A percentile compares a stretch with the other conserved stretches of the same genome.
Evolutionary conservation across 2,113 vertebrate genomes (phyloP).

Genomic region (Nansenia antarctica): DNA sequence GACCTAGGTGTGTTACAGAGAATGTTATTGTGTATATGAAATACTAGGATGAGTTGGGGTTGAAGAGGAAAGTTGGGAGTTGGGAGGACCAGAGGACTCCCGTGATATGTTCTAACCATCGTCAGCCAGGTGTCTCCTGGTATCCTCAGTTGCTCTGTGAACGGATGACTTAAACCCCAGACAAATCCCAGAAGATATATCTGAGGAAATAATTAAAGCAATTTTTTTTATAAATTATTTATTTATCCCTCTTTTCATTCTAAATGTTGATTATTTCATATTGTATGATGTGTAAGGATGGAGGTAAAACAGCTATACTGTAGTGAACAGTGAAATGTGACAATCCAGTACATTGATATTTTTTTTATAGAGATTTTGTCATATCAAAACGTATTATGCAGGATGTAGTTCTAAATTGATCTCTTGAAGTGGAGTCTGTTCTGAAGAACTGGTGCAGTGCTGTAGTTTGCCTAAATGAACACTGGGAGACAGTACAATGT

Average conservation of each 20-base stretch:
- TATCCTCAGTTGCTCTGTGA: slow-evolving; percentile 22
- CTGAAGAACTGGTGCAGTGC: not conserved
- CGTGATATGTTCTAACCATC: not conserved
- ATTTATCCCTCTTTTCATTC: no score
- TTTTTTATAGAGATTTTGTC: no score
- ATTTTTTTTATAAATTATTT: no score
- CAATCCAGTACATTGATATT: no score
- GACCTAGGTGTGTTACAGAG: no score
- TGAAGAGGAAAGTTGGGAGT: slow-evolving; percentile 35
- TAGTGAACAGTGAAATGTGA: no score
- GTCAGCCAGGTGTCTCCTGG: not conserved
- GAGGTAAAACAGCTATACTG: no score
- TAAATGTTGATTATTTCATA: no score
- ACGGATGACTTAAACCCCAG: not conserved
- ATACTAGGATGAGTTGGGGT: not conserved
- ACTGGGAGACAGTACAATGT: not conserved
- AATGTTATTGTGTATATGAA: not conserved
- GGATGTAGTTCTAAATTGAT: not conserved
- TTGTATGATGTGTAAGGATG: no score
- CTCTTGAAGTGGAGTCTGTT: not conserved
- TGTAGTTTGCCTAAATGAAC: slow-evolving; percentile 1
- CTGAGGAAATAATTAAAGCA: no score
- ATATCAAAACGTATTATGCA: no score
- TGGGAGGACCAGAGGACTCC: slow-evolving; percentile 14
- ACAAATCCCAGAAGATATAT: no score